Evolutionary conservation across 1,140 invertebrate genomes (phyloP).

Genomic region (Drosophila sp.): DNA sequence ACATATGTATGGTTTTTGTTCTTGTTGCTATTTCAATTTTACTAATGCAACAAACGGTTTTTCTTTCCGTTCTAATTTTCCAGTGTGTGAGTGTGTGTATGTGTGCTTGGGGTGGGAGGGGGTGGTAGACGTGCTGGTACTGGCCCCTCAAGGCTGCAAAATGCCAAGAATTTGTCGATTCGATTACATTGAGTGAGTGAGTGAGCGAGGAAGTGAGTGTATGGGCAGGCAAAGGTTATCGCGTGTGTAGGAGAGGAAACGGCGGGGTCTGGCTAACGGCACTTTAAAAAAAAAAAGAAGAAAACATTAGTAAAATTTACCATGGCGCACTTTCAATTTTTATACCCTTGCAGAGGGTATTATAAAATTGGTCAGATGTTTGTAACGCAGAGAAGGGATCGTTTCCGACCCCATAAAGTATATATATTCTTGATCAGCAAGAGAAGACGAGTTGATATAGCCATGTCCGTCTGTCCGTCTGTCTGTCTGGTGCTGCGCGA

Average conservation of each 20-base stretch:
- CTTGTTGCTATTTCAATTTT: conserved; percentile 67
- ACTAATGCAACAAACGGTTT: conserved; percentile 64
- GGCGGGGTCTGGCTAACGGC: conserved; percentile 15
- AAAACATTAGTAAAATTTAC: conserved; percentile 64
- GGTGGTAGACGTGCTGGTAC: not conserved
- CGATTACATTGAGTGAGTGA: conserved; percentile 61
- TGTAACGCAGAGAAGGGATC: too few species aligned
- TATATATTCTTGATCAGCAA: too few species aligned
- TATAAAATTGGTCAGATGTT: too few species aligned
- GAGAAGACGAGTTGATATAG: too few species aligned
- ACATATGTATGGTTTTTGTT: not conserved
- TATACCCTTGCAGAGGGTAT: too few species aligned
- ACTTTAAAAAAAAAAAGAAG: conserved; percentile 6
- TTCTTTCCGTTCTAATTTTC: conserved; percentile 70
- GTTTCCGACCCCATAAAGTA: too few species aligned
- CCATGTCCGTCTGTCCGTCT: too few species aligned
- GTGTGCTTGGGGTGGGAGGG: not conserved
- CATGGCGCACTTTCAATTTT: conserved; percentile 64
- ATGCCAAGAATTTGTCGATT: conserved; percentile 68
- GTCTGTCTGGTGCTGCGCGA: too few species aligned
- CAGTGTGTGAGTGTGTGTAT: conserved; percentile 11
- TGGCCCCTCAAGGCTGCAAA: conserved; percentile 46
- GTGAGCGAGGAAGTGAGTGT: conserved; percentile 4
- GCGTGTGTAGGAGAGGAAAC: conserved; percentile 13
- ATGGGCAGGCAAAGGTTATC: conserved; percentile 59